Evolutionary conservation across 2,888 invertebrate species (phyloP).

Genomic region (Xestia ashworthii): DNA sequence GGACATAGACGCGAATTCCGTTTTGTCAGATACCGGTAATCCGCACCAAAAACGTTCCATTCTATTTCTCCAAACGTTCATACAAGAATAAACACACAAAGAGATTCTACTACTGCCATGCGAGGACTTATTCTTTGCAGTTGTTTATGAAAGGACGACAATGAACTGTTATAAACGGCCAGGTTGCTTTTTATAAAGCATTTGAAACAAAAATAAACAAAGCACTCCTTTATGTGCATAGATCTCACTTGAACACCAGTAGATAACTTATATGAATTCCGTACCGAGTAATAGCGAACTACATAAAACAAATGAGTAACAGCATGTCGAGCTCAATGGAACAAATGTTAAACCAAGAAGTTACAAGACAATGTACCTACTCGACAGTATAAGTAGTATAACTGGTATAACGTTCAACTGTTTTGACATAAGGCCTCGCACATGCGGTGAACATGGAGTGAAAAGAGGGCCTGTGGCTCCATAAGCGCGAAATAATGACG

Average conservation of each 20-base stretch:
- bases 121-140: conserved; percentile 20
- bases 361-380: conserved; percentile 54
- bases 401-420: conserved; percentile 65
- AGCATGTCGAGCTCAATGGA: conserved; percentile 39
- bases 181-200: background rate
- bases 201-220: background rate
- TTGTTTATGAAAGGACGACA: background rate
- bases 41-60: conserved; percentile 59
- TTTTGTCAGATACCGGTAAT: conserved; percentile 66
- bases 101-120: conserved; percentile 53
- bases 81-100: conserved; percentile 70
- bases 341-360: conserved; percentile 45
- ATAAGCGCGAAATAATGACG: conserved; percentile 86
- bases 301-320: conserved; percentile 26
- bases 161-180: background rate
- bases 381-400: conserved; percentile 32
- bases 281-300: conserved; percentile 12
- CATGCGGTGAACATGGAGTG: conserved; percentile 71
- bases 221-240: background rate
- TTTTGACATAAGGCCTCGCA: conserved; percentile 70
- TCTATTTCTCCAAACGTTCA: conserved; percentile 67
- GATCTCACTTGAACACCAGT: background rate
- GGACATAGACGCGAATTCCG: conserved; percentile 65
- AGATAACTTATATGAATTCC: conserved; percentile 23
- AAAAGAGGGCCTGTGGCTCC: conserved; percentile 75